A percentile compares a stretch with the other conserved stretches of the same genome.
Evolutionary conservation across 37 sponge, comb jelly and placozoan genomes (phyloP).

Genomic region (Bolinopsis microptera): DNA sequence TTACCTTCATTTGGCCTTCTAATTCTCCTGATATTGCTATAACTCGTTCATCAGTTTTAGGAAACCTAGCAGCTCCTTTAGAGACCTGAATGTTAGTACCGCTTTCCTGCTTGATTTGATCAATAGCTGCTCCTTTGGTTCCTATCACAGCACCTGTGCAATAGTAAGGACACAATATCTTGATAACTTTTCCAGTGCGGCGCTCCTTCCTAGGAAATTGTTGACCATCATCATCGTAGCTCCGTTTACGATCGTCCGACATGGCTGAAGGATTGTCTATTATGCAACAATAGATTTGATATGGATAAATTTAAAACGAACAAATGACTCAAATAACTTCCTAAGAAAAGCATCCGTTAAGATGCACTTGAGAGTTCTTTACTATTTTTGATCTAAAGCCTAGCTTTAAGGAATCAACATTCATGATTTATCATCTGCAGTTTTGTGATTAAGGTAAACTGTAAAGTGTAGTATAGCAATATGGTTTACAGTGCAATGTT

Average conservation of each 20-base stretch:
- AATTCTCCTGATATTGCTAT: conserved; percentile 37
- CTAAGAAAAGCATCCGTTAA: no score
- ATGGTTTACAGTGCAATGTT: no score
- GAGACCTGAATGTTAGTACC: conserved; percentile 56
- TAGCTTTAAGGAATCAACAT: no score
- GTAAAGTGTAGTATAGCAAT: no score
- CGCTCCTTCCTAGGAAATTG: conserved; percentile 6
- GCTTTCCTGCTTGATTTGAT: conserved; percentile 30
- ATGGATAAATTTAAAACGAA: background rate
- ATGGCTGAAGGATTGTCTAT: background rate
- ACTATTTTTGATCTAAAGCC: no score
- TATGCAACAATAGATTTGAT: background rate
- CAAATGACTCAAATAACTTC: background rate
- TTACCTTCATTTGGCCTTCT: conserved; percentile 19
- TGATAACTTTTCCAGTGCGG: conserved; percentile 39
- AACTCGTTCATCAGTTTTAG: conserved; percentile 58
- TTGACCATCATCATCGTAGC: background rate
- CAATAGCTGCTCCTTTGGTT: conserved; percentile 47
- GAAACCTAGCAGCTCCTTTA: conserved; percentile 51
- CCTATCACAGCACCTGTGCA: conserved; percentile 61
- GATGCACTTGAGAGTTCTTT: no score
- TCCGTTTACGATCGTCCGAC: conserved; percentile 29
- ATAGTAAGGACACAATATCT: conserved; percentile 55
- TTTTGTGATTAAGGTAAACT: no score
- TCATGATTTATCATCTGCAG: no score